Evolutionary conservation across 2,888 invertebrate genomes (phyloP).

Genomic region (Drosophila emarginata): DNA sequence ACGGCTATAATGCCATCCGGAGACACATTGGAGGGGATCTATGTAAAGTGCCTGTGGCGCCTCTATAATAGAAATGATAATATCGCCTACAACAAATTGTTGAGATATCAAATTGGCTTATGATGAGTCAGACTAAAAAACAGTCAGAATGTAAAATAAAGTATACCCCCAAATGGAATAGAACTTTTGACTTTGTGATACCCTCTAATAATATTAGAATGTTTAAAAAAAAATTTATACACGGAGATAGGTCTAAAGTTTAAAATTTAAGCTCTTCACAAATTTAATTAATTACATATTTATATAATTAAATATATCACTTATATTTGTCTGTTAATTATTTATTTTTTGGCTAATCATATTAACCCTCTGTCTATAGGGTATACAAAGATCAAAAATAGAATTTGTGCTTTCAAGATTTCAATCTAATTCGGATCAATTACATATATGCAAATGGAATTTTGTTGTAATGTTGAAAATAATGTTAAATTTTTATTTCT

Average conservation of each 20-base stretch:
- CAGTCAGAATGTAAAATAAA: not conserved
- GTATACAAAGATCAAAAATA: not conserved
- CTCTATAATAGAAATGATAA: conserved; percentile 53
- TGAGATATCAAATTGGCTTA: conserved; percentile 61
- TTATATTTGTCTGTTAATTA: too few species aligned
- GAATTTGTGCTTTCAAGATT: not conserved
- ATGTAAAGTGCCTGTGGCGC: conserved; percentile 72
- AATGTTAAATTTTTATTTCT: conserved; percentile 37
- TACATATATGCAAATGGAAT: conserved; percentile 54
- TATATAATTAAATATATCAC: too few species aligned
- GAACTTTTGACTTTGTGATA: not conserved
- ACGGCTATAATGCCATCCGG: conserved; percentile 42
- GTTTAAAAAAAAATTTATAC: too few species aligned
- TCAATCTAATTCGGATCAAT: conserved; percentile 6
- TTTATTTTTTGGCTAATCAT: too few species aligned
- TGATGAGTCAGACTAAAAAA: not conserved
- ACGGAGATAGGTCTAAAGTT: too few species aligned
- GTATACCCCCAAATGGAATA: too few species aligned
- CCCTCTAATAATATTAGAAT: not conserved
- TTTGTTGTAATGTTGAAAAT: conserved; percentile 63
- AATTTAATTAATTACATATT: too few species aligned
- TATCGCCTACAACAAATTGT: conserved; percentile 57
- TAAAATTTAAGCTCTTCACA: too few species aligned
- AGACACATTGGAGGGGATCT: conserved; percentile 56
- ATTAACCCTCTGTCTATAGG: not conserved